phyloP scores from a whole-genome alignment of 2,113 vertebrate genomes.

The Butorides virescens region DNA sequence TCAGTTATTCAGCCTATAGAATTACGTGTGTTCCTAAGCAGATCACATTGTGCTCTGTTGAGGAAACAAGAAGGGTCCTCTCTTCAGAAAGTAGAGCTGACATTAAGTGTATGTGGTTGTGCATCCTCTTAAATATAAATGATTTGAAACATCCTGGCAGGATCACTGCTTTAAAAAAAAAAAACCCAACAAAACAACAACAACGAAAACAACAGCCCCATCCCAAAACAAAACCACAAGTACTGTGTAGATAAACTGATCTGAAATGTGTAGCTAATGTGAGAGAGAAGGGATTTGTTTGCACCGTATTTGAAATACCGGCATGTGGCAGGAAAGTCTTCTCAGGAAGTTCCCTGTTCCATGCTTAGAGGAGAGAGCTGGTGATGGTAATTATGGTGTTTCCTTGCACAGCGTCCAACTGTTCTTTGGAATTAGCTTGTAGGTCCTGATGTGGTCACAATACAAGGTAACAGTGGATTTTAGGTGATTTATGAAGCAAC shows the following conservation, averaged over 20 bases:
- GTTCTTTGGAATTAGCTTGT: neutral
- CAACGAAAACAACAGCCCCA: neutral
- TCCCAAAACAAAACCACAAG: neutral
- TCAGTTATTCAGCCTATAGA: neutral
- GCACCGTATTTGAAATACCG: fast-evolving
- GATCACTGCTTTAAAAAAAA: neutral
- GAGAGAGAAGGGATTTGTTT: neutral
- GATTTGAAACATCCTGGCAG: neutral
- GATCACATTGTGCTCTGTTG: neutral
- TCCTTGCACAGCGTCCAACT: neutral
- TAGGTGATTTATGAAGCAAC: neutral
- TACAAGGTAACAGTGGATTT: no score
- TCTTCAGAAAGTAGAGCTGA: neutral
- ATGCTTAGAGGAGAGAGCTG: neutral
- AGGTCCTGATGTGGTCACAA: no score
- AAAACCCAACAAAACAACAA: neutral
- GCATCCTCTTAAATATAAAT: neutral
- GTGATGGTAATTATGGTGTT: no score
- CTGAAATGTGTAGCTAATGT: fast-evolving
- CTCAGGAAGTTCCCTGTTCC: neutral
- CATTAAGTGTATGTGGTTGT: neutral
- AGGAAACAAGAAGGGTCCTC: neutral
- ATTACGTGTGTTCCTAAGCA: neutral
- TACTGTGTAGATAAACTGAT: neutral
- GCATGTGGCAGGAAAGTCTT: fast-evolving